phyloP scores from a whole-genome alignment of 1,140 invertebrate genomes.

The Pseudomyrmex concolor region DNA sequence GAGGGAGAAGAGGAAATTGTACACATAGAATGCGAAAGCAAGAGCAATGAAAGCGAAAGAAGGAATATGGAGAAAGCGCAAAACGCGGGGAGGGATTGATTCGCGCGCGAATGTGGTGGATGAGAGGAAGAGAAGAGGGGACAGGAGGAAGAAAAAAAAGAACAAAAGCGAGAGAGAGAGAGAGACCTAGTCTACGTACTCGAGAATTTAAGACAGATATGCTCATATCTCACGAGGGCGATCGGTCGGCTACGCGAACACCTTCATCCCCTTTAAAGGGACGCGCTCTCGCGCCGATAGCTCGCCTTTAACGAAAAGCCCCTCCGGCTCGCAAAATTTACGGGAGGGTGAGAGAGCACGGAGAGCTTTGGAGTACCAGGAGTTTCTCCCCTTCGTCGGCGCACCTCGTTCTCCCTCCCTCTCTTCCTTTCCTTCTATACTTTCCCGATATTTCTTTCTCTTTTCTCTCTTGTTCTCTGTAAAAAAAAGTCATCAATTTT shows the following conservation, averaged over 20 bases:
- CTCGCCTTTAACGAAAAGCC: constrained; percentile 66
- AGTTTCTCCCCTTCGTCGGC: constrained; percentile 36
- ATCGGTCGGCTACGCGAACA: background rate
- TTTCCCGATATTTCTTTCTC: background rate
- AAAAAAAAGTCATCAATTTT: too few relatives aligned
- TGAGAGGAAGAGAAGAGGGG: background rate
- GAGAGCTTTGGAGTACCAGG: constrained; percentile 57
- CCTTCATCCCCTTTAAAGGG: constrained; percentile 66
- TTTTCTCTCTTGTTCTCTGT: background rate
- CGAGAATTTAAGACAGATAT: constrained; percentile 68
- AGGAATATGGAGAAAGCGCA: background rate
- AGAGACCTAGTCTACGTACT: constrained; percentile 11
- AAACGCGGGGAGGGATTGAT: background rate
- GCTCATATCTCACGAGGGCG: constrained; percentile 57
- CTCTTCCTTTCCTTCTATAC: background rate
- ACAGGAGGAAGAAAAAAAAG: background rate
- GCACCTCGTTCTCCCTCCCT: background rate
- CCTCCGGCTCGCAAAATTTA: constrained; percentile 62
- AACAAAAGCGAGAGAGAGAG: background rate
- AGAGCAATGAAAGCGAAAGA: constrained; percentile 53
- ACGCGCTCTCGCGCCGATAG: constrained; percentile 16
- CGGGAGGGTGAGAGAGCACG: constrained; percentile 45
- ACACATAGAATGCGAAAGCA: constrained; percentile 27
- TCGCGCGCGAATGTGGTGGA: constrained; percentile 14
- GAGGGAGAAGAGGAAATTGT: background rate